Conservation (phyloP, 2,888 invertebrate genomes). For the Lymantria monacha region DNA sequence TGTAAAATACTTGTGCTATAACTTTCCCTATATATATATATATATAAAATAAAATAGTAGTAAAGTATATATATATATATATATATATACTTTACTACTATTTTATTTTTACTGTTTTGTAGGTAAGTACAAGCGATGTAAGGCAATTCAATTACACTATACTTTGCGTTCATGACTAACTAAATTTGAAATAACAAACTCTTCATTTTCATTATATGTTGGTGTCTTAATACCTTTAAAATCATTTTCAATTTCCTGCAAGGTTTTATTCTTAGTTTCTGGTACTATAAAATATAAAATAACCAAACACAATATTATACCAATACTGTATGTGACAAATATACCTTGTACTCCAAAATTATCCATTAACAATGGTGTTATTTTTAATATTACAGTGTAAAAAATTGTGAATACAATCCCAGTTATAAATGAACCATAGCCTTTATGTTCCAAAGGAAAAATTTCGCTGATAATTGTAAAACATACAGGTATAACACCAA, state of each 20-base stretch:
- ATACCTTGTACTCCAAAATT: background rate
- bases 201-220: background rate
- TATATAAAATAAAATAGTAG: too few relatives aligned
- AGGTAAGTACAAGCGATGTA: too few relatives aligned
- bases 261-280: conserved; percentile 1
- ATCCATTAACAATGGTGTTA: conserved; percentile 43
- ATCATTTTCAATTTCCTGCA: background rate
- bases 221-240: background rate
- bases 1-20: too few relatives aligned
- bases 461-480: conserved; percentile 45
- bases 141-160: too few relatives aligned
- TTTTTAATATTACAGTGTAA: conserved; percentile 39
- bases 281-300: background rate
- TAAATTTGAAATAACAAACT: background rate
- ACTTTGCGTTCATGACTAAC: too few relatives aligned
- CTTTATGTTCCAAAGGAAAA: conserved; percentile 48
- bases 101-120: too few relatives aligned
- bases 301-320: background rate
- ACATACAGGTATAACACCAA: conserved; percentile 38
- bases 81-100: too few relatives aligned
- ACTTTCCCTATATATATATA: too few relatives aligned
- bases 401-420: conserved; percentile 40
- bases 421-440: conserved; percentile 34
- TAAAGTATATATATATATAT: too few relatives aligned
- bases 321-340: background rate